Evolutionary conservation across 2,797 vertebrate species (phyloP).

Genomic region (Propithecus perrieri): DNA sequence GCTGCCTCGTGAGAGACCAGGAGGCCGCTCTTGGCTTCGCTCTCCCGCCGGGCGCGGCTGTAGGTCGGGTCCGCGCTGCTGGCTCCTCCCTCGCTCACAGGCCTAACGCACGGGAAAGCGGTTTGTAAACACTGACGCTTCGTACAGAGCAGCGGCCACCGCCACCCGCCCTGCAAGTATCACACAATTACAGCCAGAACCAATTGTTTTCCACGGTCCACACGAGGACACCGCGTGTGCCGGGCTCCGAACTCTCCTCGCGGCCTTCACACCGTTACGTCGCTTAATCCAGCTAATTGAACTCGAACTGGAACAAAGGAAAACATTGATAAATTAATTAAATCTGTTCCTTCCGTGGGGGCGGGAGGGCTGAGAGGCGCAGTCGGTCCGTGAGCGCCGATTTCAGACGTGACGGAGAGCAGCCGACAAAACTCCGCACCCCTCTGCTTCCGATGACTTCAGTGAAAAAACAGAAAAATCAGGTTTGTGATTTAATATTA

Average conservation of each 20-base stretch:
- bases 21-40: rapidly evolving
- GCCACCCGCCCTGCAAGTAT: rapidly evolving
- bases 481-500: not conserved
- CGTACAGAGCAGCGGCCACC: rapidly evolving
- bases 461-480: not conserved
- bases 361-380: not conserved
- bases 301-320: constrained; percentile 39
- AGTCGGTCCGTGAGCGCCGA: rapidly evolving
- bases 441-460: not conserved
- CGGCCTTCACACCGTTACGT: not conserved
- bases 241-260: not conserved
- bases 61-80: rapidly evolving
- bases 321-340: constrained; percentile 44
- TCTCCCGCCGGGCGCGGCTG: rapidly evolving
- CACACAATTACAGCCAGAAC: rapidly evolving
- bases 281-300: constrained; percentile 40
- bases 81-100: rapidly evolving
- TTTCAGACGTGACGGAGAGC: not conserved
- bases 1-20: rapidly evolving
- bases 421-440: too few relatives aligned
- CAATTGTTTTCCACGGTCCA: not conserved
- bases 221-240: rapidly evolving
- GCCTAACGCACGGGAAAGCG: rapidly evolving
- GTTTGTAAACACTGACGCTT: rapidly evolving
- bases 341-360: not conserved